Conservation (phyloP, 2,113 vertebrate species). For the Chloropsis cyanopogon region DNA sequence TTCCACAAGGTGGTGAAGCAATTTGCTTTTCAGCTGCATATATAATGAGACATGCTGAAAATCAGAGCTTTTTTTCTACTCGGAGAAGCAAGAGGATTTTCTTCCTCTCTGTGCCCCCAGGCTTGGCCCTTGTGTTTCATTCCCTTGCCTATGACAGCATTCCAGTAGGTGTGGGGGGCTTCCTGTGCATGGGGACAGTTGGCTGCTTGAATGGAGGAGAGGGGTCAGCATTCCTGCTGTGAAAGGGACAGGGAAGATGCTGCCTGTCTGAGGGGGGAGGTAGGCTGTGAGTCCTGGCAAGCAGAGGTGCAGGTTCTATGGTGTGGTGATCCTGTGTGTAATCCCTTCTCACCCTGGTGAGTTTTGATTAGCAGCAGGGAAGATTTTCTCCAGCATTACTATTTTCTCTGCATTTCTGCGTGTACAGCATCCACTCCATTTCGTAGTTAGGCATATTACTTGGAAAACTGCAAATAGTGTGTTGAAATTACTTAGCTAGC, state of each 20-base stretch:
- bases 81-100: not conserved
- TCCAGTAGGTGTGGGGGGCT: not conserved
- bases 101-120: not conserved
- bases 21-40: not conserved
- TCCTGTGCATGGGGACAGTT: not conserved
- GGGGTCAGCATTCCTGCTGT: not conserved
- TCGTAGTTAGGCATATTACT: not conserved
- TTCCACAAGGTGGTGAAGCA: not conserved
- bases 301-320: not conserved
- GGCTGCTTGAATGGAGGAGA: not conserved
- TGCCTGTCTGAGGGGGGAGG: not conserved
- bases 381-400: not conserved
- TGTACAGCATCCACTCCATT: not conserved
- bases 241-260: not conserved
- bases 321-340: accelerated
- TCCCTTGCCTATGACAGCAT: not conserved
- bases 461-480: not conserved
- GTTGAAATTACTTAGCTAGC: conserved; percentile 1
- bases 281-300: accelerated
- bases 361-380: not conserved
- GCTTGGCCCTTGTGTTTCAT: not conserved
- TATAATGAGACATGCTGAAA: not conserved
- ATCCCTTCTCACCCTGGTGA: not conserved
- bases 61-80: not conserved
- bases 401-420: not conserved